Conservation (phyloP, 2,888 invertebrate species). For the Aphodius granarius region DNA sequence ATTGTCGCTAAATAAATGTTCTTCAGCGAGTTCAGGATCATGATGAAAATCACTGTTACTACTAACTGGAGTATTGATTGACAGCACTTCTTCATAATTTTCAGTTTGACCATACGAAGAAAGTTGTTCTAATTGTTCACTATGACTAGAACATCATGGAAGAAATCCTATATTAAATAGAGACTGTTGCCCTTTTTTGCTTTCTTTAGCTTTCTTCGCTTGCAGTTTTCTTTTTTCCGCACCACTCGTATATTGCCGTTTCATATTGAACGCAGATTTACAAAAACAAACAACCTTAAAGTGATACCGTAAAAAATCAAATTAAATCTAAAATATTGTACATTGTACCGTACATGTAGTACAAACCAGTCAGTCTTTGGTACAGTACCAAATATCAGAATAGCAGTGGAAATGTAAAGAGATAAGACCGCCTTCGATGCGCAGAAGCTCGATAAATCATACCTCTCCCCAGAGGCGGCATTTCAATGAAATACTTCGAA, state of each 20-base stretch:
- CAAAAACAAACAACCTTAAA: too few species aligned
- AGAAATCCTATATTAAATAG: neutral
- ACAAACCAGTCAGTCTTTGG: too few species aligned
- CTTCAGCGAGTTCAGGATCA: neutral
- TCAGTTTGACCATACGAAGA: neutral
- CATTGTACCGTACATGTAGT: too few species aligned
- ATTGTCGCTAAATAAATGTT: neutral
- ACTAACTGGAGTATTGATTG: neutral
- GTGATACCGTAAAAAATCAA: too few species aligned
- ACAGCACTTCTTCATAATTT: neutral
- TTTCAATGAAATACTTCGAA: too few species aligned
- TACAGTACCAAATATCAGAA: too few species aligned
- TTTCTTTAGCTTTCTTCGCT: neutral
- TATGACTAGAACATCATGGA: neutral
- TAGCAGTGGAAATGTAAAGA: too few species aligned
- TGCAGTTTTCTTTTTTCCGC: neutral
- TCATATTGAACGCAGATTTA: too few species aligned
- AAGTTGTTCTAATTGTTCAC: neutral
- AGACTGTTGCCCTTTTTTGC: neutral
- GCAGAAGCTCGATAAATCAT: too few species aligned
- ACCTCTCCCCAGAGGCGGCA: too few species aligned
- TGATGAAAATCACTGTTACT: neutral
- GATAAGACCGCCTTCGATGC: too few species aligned
- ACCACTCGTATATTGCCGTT: neutral
- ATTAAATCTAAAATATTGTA: too few species aligned